Evolutionary conservation across 2,797 vertebrate species (phyloP), one percentile per base, ranked within the genome.

Genomic region (Pipistrellus pygmaeus): DNA sequence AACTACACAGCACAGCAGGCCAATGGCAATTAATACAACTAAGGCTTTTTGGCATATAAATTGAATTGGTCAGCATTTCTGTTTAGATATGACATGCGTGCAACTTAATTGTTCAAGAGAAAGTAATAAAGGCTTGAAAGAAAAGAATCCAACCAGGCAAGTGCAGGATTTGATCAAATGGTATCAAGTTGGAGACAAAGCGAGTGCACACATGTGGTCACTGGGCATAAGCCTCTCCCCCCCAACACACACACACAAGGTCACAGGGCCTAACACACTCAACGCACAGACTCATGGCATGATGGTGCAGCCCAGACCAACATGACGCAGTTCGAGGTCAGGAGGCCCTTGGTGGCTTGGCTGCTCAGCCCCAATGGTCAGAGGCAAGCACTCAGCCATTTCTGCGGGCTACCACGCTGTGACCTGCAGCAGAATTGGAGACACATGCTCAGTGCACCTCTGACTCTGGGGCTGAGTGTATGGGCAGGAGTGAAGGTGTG

Each of bases 81-180:
- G 69, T 32, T 75, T 51, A 84, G 46, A 46, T 55, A 51, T 5
- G 15, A 48, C 82, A 92, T 25, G 15, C 64, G 14, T 38, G 25
- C 44, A 78, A 95, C 32, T 53, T 76, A 86, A 84, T 1, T 68
- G 14, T 35, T 90, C 8, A 73, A 92, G 69, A 41, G 17, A 83
- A 76, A 71, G 69, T 51, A 87, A 68, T 30, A 38, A 3, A 12
- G 15, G 77, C 88, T 84, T 55, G n/a, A 75, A 97, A 92, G 64
- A 64, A 85, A 85, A 97, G 77, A 94, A 71, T 62, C 38, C 57
- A 77, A 51, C 66, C 38, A 88, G 48, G 30, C 83, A 92, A 88
- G 41, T 68, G 14, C 44, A 96, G 44, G 55, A 77, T 64, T 32
- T 73, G 12, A 88, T 78, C 8, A n/a, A 66, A 83, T 15, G 35